Evolutionary conservation across 2,113 vertebrate species (phyloP), one percentile per base, ranked within the genome.

Genomic region (Xyrauchen texanus): DNA sequence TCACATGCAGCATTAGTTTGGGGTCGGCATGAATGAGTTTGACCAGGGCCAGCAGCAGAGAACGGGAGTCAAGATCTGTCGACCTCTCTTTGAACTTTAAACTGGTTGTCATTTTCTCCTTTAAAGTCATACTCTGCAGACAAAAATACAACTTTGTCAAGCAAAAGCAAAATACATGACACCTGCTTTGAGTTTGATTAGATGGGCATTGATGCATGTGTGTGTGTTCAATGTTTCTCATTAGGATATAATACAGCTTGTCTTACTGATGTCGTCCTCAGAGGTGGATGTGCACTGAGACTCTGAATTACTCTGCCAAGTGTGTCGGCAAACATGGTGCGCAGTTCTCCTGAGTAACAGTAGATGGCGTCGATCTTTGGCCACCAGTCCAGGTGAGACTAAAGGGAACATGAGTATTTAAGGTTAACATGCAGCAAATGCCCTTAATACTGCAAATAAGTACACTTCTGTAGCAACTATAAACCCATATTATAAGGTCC

Each of bases 351-450:
- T 4, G 98, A 96, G 87, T 99, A 95, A 88, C 96, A 96, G 92
- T 99, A 99, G 11, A 99, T 97, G 0, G 95, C 94, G 47, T 99
- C 96, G 0, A 99, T 98, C 91, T 94, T 95, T 0, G 98, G 97
- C 97, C 98, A 99, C 97, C 98, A 99, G 92, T 99, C 98, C 88
- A 99, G 82, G 0, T 98, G 95, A 75, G 98, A 99, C 98, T 99
- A 81, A 9, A 51, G 67, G 69, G 49, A 52, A 82, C 4, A 7
- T 45, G 0, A 5, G 11, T 16, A 46, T 52, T 7, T 57, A 21
- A 71, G 12, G 52, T 58, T 11, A n/a, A 58, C 4, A 68, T 4
- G 4, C 7, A 13, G 8, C 13, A 12, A 70, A 10, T 2, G 3
- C n/a, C 55, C 7, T 15, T 15, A n/a, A 55, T 55, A 6, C 5